Conservation (phyloP, 2,797 vertebrate species). For the Cheirogaleus major region DNA sequence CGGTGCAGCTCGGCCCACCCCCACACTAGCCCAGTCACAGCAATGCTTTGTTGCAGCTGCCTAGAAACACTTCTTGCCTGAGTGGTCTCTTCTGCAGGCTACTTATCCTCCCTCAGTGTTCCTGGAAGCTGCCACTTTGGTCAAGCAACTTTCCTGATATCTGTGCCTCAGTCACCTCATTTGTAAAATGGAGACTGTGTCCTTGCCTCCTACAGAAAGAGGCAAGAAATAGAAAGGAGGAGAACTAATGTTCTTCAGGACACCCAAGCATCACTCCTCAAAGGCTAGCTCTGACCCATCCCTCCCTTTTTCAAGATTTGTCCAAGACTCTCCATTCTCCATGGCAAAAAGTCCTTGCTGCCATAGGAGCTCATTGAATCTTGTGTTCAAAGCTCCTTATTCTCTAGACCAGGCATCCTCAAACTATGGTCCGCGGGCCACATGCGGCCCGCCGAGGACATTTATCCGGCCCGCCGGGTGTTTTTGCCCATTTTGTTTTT, state of each 20-base stretch:
- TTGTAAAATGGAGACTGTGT: conserved; percentile 2
- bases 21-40: conserved; percentile 14
- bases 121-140: conserved; percentile 38
- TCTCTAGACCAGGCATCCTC: neutral
- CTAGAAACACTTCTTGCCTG: neutral
- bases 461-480: too few species aligned
- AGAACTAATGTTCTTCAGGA: conserved; percentile 21
- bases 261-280: neutral
- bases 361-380: neutral
- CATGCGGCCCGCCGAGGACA: too few species aligned
- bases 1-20: conserved; percentile 13
- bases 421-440: too few species aligned
- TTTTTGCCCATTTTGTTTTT: too few species aligned
- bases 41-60: conserved; percentile 47
- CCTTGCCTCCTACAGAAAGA: neutral
- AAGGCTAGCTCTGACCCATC: neutral
- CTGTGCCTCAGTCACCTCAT: neutral
- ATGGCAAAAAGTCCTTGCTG: neutral
- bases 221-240: neutral
- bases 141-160: neutral
- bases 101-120: neutral
- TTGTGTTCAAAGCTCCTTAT: conserved; percentile 41
- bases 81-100: conserved; percentile 42
- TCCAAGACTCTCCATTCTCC: neutral
- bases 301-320: neutral